Percentiles rank a stretch among this genome's conserved stretches.
Conservation (phyloP, 2,797 vertebrate species). For the Tamandua tetradactyla region DNA sequence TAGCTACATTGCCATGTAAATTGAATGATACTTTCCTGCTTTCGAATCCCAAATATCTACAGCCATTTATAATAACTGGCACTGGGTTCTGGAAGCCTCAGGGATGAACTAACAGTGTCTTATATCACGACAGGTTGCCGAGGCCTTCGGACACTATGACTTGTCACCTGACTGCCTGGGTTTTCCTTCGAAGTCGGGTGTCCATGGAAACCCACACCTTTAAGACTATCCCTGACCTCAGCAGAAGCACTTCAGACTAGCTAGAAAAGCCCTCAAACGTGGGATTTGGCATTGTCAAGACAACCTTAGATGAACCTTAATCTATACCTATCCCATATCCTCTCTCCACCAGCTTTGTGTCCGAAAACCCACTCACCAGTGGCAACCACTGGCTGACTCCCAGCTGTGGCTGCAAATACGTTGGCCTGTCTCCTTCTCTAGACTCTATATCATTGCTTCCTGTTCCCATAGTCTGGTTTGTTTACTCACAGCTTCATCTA, state of each 20-base stretch:
- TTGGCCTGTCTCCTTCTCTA: not conserved
- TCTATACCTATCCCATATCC: not conserved
- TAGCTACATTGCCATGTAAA: not conserved
- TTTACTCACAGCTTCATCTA: not conserved
- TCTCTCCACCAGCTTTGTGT: not conserved
- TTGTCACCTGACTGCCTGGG: not conserved
- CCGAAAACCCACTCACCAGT: not conserved
- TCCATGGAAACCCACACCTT: not conserved
- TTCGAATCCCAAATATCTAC: not conserved
- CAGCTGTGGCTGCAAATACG: rapidly evolving
- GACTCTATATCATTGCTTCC: not conserved
- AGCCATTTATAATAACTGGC: not conserved
- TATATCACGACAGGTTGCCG: not conserved
- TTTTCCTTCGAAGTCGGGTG: not conserved
- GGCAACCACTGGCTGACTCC: rapidly evolving
- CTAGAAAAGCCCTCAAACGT: not conserved
- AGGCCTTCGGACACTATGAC: not conserved
- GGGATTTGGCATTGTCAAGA: not conserved
- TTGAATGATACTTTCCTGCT: not conserved
- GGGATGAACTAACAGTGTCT: not conserved
- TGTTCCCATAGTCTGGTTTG: not conserved
- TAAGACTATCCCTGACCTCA: not conserved
- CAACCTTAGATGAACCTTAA: not conserved
- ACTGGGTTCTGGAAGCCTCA: not conserved
- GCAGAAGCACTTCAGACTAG: not conserved